Evolutionary conservation across 2,113 vertebrate species (phyloP).

Genomic region (Oryzias melastigma): DNA sequence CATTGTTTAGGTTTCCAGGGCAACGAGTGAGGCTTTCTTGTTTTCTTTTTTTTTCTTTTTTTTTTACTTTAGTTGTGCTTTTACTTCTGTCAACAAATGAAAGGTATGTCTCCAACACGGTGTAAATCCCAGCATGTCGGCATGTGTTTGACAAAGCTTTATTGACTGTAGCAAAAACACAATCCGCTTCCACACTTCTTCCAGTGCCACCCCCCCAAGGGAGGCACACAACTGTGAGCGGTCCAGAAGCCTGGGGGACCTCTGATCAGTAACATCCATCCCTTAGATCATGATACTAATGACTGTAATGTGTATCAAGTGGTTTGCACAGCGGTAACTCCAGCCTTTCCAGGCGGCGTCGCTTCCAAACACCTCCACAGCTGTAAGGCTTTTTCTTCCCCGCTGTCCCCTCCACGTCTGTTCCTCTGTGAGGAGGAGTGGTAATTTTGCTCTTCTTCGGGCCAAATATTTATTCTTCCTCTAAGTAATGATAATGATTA

Average conservation of each 20-base stretch:
- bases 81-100: background rate
- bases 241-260: slow-evolving; percentile 34
- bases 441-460: slow-evolving; percentile 30
- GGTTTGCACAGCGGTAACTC: slow-evolving; percentile 22
- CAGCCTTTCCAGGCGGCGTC: slow-evolving; percentile 7
- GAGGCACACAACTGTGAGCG: slow-evolving; percentile 29
- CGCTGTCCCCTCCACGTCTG: slow-evolving; percentile 13
- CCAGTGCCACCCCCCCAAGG: background rate
- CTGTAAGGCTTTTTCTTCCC: slow-evolving; percentile 31
- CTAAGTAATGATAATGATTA: slow-evolving; percentile 46
- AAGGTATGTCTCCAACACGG: background rate
- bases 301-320: slow-evolving; percentile 65
- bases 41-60: no score
- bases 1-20: no score
- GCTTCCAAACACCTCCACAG: slow-evolving; percentile 24
- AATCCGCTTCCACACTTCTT: slow-evolving; percentile 9
- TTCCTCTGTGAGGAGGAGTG: background rate
- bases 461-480: slow-evolving; percentile 52
- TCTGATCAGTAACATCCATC: slow-evolving; percentile 49
- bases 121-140: background rate
- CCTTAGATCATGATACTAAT: slow-evolving; percentile 69
- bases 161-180: background rate
- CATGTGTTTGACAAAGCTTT: background rate
- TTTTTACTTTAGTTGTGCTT: background rate
- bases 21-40: no score